Evolutionary conservation across 2,797 vertebrate genomes (phyloP).

Genomic region (Mus spretus): DNA sequence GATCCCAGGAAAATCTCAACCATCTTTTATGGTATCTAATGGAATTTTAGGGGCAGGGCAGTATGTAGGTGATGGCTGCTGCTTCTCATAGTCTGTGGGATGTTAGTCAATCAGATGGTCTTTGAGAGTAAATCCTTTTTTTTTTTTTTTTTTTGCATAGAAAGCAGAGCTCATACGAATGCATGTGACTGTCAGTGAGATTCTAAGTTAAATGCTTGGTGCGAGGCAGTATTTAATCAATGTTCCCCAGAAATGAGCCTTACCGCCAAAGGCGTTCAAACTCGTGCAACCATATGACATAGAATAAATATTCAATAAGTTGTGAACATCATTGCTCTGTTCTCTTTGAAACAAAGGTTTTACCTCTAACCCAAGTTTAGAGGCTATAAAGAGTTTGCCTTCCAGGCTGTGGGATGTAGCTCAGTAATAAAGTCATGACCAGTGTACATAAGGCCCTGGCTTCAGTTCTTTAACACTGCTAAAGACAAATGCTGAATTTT

Average conservation of each 20-base stretch:
- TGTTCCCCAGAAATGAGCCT: not conserved
- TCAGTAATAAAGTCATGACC: not conserved
- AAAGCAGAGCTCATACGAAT: not conserved
- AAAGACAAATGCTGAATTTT: not conserved
- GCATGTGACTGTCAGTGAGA: not conserved
- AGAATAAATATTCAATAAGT: not conserved
- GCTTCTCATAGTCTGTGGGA: not conserved
- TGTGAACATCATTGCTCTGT: not conserved
- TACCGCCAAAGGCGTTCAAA: not conserved
- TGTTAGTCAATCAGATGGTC: not conserved
- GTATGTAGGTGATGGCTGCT: not conserved
- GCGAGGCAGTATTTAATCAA: not conserved
- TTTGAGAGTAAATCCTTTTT: not conserved
- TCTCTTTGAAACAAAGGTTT: not conserved
- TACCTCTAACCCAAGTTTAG: not conserved
- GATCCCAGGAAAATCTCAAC: not conserved
- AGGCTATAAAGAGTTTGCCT: not conserved
- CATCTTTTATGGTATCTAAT: not conserved
- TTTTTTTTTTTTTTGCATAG: not conserved
- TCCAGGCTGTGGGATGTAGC: not conserved
- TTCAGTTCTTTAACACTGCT: not conserved
- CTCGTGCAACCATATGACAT: not conserved
- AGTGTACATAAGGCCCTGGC: not conserved
- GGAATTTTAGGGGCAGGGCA: not conserved
- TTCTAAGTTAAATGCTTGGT: not conserved